A percentile compares a stretch with the other conserved stretches of the same genome.
These are phyloP conservation scores for Odontomachus brunneus DNA, from an alignment of 1,140 invertebrate species.

Conservation along the genomic window DNA sequence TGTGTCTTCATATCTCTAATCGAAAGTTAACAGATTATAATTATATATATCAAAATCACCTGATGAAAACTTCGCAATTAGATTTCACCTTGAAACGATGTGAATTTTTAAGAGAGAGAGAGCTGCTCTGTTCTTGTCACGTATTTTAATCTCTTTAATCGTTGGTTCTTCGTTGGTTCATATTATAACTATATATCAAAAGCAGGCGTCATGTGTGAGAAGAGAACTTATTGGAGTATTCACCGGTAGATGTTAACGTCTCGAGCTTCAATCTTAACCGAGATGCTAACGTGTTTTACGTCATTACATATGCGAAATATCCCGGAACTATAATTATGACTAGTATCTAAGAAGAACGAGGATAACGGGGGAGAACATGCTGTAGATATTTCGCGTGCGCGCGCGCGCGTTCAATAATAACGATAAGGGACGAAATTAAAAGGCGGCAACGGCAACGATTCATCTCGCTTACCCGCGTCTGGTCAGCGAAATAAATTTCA, in stretches of 20 bases:
- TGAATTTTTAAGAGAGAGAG: no score
- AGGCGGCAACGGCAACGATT: conserved; percentile 55
- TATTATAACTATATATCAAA: background rate
- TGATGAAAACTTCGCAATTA: no score
- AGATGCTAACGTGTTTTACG: background rate
- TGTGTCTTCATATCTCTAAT: no score
- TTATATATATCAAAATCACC: no score
- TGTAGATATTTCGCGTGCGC: background rate
- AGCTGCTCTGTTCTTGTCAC: no score
- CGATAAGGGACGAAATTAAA: conserved; percentile 51
- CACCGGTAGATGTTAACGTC: background rate
- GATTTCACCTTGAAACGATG: no score
- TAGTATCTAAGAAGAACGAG: conserved; percentile 3
- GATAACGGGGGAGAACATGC: background rate
- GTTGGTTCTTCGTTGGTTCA: no score
- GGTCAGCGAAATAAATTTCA: conserved; percentile 65
- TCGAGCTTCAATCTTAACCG: background rate
- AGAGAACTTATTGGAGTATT: background rate
- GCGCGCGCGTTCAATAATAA: conserved; percentile 31
- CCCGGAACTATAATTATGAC: background rate
- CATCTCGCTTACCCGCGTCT: conserved; percentile 58
- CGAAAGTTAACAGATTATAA: no score
- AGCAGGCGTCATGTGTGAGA: background rate
- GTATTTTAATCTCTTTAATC: no score
- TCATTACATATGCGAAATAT: conserved; percentile 2